These are phyloP conservation scores for Monochamus saltuarius DNA, from an alignment of 1,140 invertebrate genomes.

Conservation along the genomic window DNA sequence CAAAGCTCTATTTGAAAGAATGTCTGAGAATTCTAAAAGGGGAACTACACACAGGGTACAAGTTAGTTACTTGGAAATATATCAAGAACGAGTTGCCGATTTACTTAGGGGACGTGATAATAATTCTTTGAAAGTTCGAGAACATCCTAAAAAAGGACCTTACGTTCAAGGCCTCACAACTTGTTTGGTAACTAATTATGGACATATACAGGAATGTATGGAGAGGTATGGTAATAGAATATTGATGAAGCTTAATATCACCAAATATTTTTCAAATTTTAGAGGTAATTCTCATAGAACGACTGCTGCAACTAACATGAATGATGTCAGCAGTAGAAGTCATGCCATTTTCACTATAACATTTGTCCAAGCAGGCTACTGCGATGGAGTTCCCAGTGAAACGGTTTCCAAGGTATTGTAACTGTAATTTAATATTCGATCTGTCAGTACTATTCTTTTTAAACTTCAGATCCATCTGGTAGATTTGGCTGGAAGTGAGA, in stretches of 20 bases:
- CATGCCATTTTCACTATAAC: slow-evolving; percentile 96
- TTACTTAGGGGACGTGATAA: slow-evolving; percentile 69
- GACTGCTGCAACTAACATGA: slow-evolving; percentile 83
- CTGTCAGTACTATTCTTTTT: slow-evolving; percentile 1
- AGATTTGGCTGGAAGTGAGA: slow-evolving; percentile 85
- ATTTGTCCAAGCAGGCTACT: slow-evolving; percentile 81
- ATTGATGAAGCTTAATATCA: background rate
- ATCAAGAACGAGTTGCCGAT: slow-evolving; percentile 89
- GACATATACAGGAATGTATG: slow-evolving; percentile 72
- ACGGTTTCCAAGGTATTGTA: slow-evolving; percentile 76
- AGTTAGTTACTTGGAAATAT: slow-evolving; percentile 88
- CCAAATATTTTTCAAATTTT: slow-evolving; percentile 22
- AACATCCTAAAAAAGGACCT: slow-evolving; percentile 88
- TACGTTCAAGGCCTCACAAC: slow-evolving; percentile 90
- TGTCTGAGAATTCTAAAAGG: slow-evolving; percentile 75
- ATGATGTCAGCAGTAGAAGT: slow-evolving; percentile 85
- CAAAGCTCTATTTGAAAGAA: slow-evolving; percentile 72
- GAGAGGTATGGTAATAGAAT: slow-evolving; percentile 30
- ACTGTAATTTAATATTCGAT: background rate
- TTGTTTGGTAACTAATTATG: slow-evolving; percentile 83
- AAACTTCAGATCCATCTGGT: slow-evolving; percentile 69
- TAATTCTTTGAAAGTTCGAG: slow-evolving; percentile 75
- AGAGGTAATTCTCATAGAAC: slow-evolving; percentile 80
- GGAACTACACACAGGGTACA: slow-evolving; percentile 81
- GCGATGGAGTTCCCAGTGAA: slow-evolving; percentile 82